Percentiles rank a stretch among this genome's conserved stretches.
These are phyloP conservation scores for Urocynchramus pylzowi DNA, from an alignment of 2,113 vertebrate species.

Conservation along the genomic window DNA sequence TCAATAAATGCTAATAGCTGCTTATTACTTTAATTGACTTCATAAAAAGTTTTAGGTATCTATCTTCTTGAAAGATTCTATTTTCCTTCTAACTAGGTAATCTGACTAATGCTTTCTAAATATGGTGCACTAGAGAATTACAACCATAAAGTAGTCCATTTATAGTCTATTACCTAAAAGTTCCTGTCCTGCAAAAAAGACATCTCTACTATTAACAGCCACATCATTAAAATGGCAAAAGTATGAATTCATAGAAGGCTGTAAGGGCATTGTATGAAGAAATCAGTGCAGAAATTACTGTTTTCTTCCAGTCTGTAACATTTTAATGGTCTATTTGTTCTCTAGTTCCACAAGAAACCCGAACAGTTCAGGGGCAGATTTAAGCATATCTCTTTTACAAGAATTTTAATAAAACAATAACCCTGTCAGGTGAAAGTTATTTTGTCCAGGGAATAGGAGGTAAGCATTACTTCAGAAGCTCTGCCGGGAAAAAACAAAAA, in stretches of 20 bases:
- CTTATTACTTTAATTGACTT: not conserved
- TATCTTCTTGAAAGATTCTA: not conserved
- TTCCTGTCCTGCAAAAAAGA: not conserved
- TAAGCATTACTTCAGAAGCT: not conserved
- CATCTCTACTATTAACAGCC: not conserved
- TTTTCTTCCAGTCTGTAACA: not conserved
- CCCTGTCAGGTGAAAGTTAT: not conserved
- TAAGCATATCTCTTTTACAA: not conserved
- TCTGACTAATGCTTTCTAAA: not conserved
- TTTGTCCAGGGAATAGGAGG: not conserved
- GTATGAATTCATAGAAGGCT: not conserved
- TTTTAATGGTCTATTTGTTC: not conserved
- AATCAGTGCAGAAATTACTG: not conserved
- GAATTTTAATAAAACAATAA: not conserved
- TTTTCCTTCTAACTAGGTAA: not conserved
- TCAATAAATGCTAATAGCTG: not conserved
- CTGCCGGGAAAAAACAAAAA: too few species aligned
- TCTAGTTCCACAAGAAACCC: not conserved
- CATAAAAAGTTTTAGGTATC: not conserved
- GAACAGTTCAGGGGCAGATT: not conserved
- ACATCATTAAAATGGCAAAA: not conserved
- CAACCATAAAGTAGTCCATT: not conserved
- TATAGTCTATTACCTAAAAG: not conserved
- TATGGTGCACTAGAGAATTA: not conserved
- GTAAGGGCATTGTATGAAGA: not conserved